Evolutionary conservation across 2,797 vertebrate genomes (phyloP).

Genomic region (Chiroxiphia lanceolata): DNA sequence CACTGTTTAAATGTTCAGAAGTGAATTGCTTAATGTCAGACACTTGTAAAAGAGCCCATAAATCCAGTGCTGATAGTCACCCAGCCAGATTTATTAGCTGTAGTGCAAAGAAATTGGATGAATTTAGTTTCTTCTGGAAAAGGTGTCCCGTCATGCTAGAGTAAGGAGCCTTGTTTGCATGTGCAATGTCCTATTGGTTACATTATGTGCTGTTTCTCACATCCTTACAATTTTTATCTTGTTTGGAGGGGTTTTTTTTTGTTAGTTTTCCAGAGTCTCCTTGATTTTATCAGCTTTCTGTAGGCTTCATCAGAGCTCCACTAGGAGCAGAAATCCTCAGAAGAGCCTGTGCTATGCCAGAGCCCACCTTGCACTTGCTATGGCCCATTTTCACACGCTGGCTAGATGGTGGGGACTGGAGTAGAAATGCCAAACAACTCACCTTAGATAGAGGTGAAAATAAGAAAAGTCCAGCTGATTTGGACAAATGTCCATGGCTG

Average conservation of each 20-base stretch:
- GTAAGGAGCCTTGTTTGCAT: neutral
- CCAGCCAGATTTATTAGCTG: slow-evolving; percentile 5
- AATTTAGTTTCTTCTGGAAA: neutral
- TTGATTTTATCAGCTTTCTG: neutral
- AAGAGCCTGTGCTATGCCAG: neutral
- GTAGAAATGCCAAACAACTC: fast-evolving
- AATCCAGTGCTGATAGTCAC: neutral
- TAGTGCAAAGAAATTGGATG: neutral
- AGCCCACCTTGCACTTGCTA: neutral
- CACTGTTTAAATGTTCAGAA: slow-evolving; percentile 20
- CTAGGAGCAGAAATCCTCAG: neutral
- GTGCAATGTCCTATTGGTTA: neutral
- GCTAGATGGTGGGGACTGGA: neutral
- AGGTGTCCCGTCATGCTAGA: neutral
- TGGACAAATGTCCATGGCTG: neutral
- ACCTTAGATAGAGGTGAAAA: neutral
- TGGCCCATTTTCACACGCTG: neutral
- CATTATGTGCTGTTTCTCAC: neutral
- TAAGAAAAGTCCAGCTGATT: neutral
- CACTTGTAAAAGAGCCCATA: slow-evolving; percentile 52
- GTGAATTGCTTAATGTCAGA: slow-evolving; percentile 35
- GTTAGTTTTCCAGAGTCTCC: neutral
- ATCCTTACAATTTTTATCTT: neutral
- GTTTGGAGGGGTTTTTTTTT: neutral
- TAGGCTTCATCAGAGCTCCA: neutral